Evolutionary conservation across 1,140 invertebrate genomes (phyloP), one percentile per base, ranked within the genome.

Genomic region (Drosophila ananassae): DNA sequence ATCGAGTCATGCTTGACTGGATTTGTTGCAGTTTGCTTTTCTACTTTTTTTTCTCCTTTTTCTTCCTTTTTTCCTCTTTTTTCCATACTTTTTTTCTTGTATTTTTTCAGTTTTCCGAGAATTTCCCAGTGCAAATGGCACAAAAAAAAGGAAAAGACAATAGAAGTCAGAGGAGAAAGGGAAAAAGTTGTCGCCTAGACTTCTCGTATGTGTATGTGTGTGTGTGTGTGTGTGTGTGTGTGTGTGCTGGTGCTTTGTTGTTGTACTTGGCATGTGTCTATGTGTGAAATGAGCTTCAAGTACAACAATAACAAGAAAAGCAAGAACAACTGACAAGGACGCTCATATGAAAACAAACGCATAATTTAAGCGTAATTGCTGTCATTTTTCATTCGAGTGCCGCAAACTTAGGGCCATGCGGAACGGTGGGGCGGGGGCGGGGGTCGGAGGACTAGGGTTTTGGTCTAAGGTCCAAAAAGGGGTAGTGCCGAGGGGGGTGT

Each of bases 351-450:
- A 85, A 85, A 85, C 82, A 83, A 90, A 84, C 79, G 89, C 89
- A 90, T 90, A 90, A 89, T 90, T 90, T 90, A 90, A 89, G 79
- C 77, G 77, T 90, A 90, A 90, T 90, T 90, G 83, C 82, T 90
- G 89, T 84, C 82, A 90, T 90, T 90, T 90, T 89, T 90, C 83
- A 81, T 80, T 79, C 77, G 79, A 89, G 77, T 76, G 77, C 61
- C 54, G 61, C 64, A 56, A 50, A 79, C 52, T 63, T 28, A 17
- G 46, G 69, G 32, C 37, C 8, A 66, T 39, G 6, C 10, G 28
- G 17, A 17, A 17, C 17, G 17, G 13, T 1, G 57, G 21, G 37
- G n/a, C n/a, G n/a, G 10, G 17, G 8, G 24, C 13, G 37, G 13
- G 32, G 30, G 44, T n/a, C 30, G 13, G 48, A 17, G 51, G 9